phyloP scores from a whole-genome alignment of 37 sponge, comb jelly and placozoan species.

The Bolinopsis microptera region DNA sequence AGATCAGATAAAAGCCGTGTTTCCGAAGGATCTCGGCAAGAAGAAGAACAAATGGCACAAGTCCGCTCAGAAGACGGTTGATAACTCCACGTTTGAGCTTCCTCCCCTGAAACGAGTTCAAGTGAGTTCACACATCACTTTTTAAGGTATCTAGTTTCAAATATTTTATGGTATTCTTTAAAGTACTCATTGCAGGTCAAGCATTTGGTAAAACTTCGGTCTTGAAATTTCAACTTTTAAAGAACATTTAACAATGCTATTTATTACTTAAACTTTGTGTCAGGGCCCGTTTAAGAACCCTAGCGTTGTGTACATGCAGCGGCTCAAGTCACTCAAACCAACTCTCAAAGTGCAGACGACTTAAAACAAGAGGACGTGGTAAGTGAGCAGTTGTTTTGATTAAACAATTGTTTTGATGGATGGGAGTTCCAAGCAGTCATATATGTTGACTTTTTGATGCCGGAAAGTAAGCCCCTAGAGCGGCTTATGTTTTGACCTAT shows the following conservation, averaged over 20 bases:
- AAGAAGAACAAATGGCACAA: conserved; percentile 62
- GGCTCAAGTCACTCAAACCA: conserved; percentile 41
- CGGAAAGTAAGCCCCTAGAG: too few relatives aligned
- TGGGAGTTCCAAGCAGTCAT: too few relatives aligned
- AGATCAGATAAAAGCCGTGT: conserved; percentile 37
- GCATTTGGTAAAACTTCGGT: too few relatives aligned
- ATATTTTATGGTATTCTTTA: too few relatives aligned
- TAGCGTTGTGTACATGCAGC: conserved; percentile 33
- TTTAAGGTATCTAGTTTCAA: not conserved
- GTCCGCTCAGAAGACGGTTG: not conserved
- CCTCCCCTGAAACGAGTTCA: conserved; percentile 56
- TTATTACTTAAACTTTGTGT: not conserved
- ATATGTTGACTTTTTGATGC: too few relatives aligned
- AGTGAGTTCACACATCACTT: not conserved
- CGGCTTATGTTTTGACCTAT: too few relatives aligned
- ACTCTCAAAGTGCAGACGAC: conserved; percentile 55
- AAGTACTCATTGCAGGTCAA: too few relatives aligned
- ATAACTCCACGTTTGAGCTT: conserved; percentile 17
- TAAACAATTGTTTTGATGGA: too few relatives aligned
- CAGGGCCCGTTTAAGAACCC: conserved; percentile 58
- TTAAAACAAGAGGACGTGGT: conserved; percentile 3
- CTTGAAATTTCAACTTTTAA: not conserved
- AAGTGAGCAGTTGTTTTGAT: not conserved
- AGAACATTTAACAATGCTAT: not conserved
- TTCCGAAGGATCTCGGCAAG: conserved; percentile 9